Percentiles rank a stretch among this genome's conserved stretches.
Conservation (phyloP, 2,797 vertebrate species). For the Todus mexicanus region DNA sequence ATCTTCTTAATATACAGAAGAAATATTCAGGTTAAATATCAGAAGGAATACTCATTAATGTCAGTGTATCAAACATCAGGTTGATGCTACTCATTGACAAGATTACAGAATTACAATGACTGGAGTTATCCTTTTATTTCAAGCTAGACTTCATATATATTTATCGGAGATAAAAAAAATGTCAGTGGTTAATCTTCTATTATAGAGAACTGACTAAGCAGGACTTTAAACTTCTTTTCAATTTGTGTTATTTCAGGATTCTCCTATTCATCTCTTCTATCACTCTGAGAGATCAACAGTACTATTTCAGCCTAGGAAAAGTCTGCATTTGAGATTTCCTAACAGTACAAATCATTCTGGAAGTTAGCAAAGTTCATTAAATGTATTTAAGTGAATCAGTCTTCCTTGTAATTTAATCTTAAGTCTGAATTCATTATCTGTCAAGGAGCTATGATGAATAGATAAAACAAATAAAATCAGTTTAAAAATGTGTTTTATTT, state of each 20-base stretch:
- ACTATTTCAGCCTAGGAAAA: not conserved
- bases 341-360: not conserved
- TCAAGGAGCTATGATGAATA: not conserved
- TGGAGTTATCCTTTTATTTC: not conserved
- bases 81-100: not conserved
- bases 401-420: not conserved
- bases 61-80: not conserved
- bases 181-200: not conserved
- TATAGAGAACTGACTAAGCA: not conserved
- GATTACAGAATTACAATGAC: not conserved
- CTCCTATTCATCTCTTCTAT: not conserved
- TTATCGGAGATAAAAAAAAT: not conserved
- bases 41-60: not conserved
- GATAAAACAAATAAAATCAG: not conserved
- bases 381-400: not conserved
- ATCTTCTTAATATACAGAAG: not conserved
- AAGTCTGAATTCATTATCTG: not conserved
- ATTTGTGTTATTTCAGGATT: not conserved
- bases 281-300: accelerated
- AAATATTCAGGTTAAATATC: not conserved
- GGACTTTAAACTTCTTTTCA: not conserved
- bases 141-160: not conserved
- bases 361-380: not conserved
- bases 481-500: not conserved
- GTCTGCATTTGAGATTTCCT: not conserved